Percentiles rank a stretch among this genome's conserved stretches.
These are phyloP conservation scores for Herpetotheres cachinnans DNA, from an alignment of 2,113 vertebrate species.

Conservation along the genomic window DNA sequence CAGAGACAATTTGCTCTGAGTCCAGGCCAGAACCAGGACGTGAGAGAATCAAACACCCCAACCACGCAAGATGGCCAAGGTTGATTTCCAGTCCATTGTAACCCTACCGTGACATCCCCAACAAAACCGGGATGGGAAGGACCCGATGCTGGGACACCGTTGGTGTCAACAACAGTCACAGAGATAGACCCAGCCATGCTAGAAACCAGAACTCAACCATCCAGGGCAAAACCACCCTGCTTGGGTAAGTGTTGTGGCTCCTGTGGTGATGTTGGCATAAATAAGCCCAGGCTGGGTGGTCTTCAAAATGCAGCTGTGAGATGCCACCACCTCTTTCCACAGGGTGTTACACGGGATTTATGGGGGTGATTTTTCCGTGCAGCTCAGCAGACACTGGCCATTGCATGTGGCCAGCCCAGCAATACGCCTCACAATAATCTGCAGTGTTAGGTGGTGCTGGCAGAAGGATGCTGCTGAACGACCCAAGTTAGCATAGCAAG, in stretches of 20 bases:
- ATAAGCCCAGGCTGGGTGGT: background rate
- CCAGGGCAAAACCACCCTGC: background rate
- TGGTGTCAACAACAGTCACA: background rate
- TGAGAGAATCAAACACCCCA: background rate
- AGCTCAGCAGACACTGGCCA: background rate
- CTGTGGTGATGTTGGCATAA: background rate
- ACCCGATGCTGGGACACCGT: background rate
- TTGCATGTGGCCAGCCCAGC: rapidly evolving
- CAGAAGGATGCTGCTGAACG: background rate
- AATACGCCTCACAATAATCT: rapidly evolving
- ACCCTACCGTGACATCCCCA: background rate
- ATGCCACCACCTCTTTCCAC: background rate
- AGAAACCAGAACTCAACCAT: background rate
- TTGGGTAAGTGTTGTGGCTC: background rate
- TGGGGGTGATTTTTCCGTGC: rapidly evolving
- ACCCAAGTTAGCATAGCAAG: background rate
- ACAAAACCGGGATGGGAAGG: background rate
- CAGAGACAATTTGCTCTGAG: background rate
- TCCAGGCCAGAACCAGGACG: background rate
- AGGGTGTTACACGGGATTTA: background rate
- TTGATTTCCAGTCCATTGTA: background rate
- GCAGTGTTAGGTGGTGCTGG: background rate
- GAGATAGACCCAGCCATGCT: background rate
- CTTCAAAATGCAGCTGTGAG: background rate
- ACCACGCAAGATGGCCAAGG: background rate